Conservation (phyloP, 2,797 vertebrate genomes). For the Sebastes steindachneri region DNA sequence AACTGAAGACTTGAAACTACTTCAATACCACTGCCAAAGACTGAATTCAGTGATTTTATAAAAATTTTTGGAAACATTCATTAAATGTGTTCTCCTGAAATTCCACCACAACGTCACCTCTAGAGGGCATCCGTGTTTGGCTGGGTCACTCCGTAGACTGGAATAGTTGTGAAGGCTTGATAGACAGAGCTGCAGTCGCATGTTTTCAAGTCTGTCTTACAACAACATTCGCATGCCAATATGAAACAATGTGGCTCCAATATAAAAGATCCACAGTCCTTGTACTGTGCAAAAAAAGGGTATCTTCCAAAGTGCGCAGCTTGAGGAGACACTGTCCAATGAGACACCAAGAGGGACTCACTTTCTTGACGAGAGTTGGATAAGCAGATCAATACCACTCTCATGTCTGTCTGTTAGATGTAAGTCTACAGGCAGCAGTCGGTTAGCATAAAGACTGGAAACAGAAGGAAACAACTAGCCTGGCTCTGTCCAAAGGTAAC, state of each 20-base stretch:
- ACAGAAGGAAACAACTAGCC: too few relatives aligned
- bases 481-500: too few relatives aligned
- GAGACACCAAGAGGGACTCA: neutral
- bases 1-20: conserved; percentile 20
- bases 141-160: neutral
- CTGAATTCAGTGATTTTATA: neutral
- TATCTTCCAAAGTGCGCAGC: too few relatives aligned
- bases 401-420: neutral
- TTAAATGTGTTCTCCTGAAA: neutral
- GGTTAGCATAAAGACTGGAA: too few relatives aligned
- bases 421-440: neutral
- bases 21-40: neutral
- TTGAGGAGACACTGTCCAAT: neutral
- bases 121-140: neutral
- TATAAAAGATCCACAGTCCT: too few relatives aligned
- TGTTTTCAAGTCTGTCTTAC: neutral
- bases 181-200: neutral
- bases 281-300: too few relatives aligned
- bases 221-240: neutral
- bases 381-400: neutral
- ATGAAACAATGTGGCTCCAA: too few relatives aligned
- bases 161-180: too few relatives aligned
- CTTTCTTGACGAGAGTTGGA: neutral
- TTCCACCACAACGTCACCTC: neutral
- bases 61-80: neutral